Evolutionary conservation across 2,888 invertebrate genomes (phyloP), one percentile per base, ranked within the genome.

Genomic region (Girardia tigrina): DNA sequence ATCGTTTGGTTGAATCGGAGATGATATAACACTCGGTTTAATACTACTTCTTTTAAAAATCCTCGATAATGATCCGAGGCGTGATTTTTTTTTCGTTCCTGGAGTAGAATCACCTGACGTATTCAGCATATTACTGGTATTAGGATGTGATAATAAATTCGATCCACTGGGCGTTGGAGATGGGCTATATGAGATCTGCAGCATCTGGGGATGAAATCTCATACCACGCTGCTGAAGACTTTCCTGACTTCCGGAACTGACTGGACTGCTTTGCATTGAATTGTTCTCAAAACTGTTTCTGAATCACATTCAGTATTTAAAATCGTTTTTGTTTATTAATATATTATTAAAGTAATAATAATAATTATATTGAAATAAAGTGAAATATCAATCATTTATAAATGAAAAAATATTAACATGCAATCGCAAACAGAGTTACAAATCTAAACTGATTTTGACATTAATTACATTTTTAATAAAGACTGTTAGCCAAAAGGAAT

Each of bases 241-340:
- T 56, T 56, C 56, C 23, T 56, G 56, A 16, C 56, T 56, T 20
- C 56, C 56, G 23, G 56, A 56, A 56, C 56, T 56, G 4, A 56
- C 56, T n/a, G 56, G 56, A 56, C 56, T 56, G 56, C 56, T 56
- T 56, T 56, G 56, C 56, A 56, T 56, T 56, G 56, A 56, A 16
- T 56, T 56, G 23, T 56, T 56, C 23, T 56, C 56, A 56, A 56
- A 56, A 56, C 56, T 56, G n/a, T 56, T 56, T 23, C 56, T 56
- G 23, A 56, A 56, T 12, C 16, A 36, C 8, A 36, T 36, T 36
- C n/a, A n/a, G n/a, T n/a, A n/a, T n/a, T n/a, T n/a, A n/a, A n/a
- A n/a, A n/a, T n/a, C n/a, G n/a, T n/a, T n/a, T n/a, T n/a, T n/a
- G n/a, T n/a, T n/a, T n/a, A n/a, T n/a, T n/a, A n/a, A n/a, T n/a